Evolutionary conservation across 2,797 vertebrate species (phyloP), one percentile per base, ranked within the genome.

Genomic region (Anguilla anguilla): DNA sequence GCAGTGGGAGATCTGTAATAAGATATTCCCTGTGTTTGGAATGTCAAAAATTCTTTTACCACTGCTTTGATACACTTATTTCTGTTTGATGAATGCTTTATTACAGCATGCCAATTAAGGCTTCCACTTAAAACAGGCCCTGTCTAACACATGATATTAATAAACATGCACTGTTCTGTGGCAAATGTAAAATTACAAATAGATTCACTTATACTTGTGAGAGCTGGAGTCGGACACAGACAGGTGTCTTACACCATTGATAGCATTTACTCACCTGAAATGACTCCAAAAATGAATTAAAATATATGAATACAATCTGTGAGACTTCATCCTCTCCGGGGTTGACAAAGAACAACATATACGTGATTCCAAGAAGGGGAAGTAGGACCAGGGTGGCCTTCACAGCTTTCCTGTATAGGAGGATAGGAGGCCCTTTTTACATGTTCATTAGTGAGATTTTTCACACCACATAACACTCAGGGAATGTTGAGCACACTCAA

Each of bases 311-410:
- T 88, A 98, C 96, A 0, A 98, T 94, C 90, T 96, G 95, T 87
- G 98, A 98, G 87, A 97, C 95, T 89, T 98, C 96, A 10, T 98
- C 98, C 87, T 98, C 97, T 43, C 97, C 97, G 0, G 98, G 98
- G 89, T 97, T 98, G 90, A 98, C 97, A 5, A 98, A 98, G 94
- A 98, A 98, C 86, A 98, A 91, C 97, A 98, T 98, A 94, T 98
- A 98, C 79, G 98, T 98, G 94, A 98, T 98, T 46, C 97, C 98
- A 89, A 98, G 93, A 55, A 98, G 94, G 7, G 98, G 98, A 79
- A 98, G 94, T 90, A 98, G 95, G 87, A 98, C 98, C 91, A 98
- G 94, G 0, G 97, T 98, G 57, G 98, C 98, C 90, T 98, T 98
- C 91, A 98, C 97, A 5, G 97, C 97, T 95, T 98, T 98, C 92